These are phyloP conservation scores for Palythoa caribaeorum DNA, from an alignment of 92 coral and sea anemone species.

Conservation along the genomic window DNA sequence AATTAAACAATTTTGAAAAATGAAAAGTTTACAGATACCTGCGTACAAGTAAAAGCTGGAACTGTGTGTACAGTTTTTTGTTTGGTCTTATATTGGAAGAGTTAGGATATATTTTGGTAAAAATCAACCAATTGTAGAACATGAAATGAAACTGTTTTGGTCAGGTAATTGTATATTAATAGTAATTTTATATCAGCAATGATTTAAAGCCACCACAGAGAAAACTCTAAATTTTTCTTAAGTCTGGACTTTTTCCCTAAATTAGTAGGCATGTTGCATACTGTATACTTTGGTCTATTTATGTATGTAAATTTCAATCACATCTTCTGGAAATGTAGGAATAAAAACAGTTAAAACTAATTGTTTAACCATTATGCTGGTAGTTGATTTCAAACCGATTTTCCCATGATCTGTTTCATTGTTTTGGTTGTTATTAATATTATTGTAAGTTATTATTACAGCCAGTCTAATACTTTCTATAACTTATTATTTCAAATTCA, in stretches of 20 bases:
- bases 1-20: neutral
- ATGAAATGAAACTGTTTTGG: neutral
- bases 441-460: no score
- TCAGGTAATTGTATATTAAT: no score
- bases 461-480: neutral
- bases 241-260: neutral
- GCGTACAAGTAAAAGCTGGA: neutral
- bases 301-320: neutral
- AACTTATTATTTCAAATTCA: no score
- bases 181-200: neutral
- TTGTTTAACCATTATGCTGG: neutral
- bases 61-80: neutral
- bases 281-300: neutral
- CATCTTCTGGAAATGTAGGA: neutral
- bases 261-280: neutral
- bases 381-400: no score
- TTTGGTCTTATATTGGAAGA: neutral
- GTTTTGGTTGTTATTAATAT: no score
- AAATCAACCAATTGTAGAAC: neutral
- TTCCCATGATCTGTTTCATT: no score
- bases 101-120: neutral
- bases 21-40: neutral
- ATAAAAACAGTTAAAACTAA: neutral
- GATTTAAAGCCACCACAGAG: neutral
- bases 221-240: neutral